Evolutionary conservation across 1,140 invertebrate genomes (phyloP).

Genomic region (Calephelis virginiensis): DNA sequence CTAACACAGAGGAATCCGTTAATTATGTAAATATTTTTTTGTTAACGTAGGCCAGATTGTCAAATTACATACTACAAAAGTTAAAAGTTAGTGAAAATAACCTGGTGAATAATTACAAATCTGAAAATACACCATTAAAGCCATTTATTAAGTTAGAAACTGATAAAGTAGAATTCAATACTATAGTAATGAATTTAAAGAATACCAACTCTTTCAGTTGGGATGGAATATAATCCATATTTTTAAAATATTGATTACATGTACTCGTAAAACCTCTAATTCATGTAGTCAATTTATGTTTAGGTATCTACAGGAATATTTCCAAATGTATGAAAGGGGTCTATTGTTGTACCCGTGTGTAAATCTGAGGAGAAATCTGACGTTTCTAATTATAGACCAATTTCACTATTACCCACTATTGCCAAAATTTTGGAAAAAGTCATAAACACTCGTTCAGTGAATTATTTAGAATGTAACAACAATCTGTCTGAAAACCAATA

Average conservation of each 20-base stretch:
- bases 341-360: slow-evolving; percentile 19
- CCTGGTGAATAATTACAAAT: background rate
- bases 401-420: slow-evolving; percentile 20
- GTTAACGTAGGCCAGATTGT: background rate
- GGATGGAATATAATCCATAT: slow-evolving; percentile 10
- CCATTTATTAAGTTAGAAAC: slow-evolving; percentile 13
- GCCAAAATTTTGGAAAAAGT: slow-evolving; percentile 24
- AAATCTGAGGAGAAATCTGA: slow-evolving; percentile 13
- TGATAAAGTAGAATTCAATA: slow-evolving; percentile 12
- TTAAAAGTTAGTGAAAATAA: slow-evolving; percentile 8
- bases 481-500: too few species aligned
- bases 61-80: slow-evolving; percentile 3
- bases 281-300: slow-evolving; percentile 5
- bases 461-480: slow-evolving; percentile 20
- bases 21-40: background rate
- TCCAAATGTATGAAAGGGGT: slow-evolving; percentile 3
- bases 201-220: background rate
- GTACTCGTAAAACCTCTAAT: slow-evolving; percentile 4
- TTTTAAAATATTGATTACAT: slow-evolving; percentile 2
- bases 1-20: background rate
- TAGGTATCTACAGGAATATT: slow-evolving; percentile 17
- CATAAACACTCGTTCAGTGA: slow-evolving; percentile 17
- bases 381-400: slow-evolving; percentile 20
- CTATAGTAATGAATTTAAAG: background rate
- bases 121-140: background rate